Evolutionary conservation across 2,797 vertebrate genomes (phyloP).

Genomic region (Oryzias dopingdopingensis): DNA sequence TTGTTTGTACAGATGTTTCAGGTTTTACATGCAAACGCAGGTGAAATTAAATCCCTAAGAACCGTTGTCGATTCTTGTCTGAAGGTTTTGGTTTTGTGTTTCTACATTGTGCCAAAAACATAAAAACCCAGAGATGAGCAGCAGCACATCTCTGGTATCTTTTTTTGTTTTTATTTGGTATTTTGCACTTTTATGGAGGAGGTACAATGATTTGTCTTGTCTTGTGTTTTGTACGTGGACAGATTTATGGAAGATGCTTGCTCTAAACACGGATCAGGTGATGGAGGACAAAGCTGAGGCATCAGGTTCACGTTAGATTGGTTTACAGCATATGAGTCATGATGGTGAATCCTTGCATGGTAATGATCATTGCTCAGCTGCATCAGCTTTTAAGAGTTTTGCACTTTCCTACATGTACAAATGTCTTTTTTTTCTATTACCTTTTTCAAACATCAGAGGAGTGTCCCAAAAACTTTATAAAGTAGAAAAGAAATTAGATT

Average conservation of each 20-base stretch:
- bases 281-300: conserved; percentile 34
- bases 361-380: conserved; percentile 1
- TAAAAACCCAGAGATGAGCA: conserved; percentile 27
- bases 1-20: conserved; percentile 22
- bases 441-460: conserved; percentile 17
- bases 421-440: conserved; percentile 9
- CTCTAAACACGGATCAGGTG: conserved; percentile 51
- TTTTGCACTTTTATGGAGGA: conserved; percentile 19
- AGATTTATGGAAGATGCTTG: conserved; percentile 57
- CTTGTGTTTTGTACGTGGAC: conserved; percentile 32
- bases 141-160: conserved; percentile 8
- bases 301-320: conserved; percentile 33
- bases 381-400: conserved; percentile 10
- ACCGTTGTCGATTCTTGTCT: conserved; percentile 56
- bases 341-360: conserved; percentile 6
- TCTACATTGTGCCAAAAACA: conserved; percentile 36
- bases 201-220: conserved; percentile 48
- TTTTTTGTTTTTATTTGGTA: neutral
- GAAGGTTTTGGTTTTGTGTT: conserved; percentile 33
- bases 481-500: conserved; percentile 36
- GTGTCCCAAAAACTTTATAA: conserved; percentile 12
- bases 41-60: conserved; percentile 40
- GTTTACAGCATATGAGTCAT: conserved; percentile 39
- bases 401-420: conserved; percentile 6
- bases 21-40: conserved; percentile 20